Conservation (phyloP, 2,113 vertebrate genomes). For the Calcarius ornatus region DNA sequence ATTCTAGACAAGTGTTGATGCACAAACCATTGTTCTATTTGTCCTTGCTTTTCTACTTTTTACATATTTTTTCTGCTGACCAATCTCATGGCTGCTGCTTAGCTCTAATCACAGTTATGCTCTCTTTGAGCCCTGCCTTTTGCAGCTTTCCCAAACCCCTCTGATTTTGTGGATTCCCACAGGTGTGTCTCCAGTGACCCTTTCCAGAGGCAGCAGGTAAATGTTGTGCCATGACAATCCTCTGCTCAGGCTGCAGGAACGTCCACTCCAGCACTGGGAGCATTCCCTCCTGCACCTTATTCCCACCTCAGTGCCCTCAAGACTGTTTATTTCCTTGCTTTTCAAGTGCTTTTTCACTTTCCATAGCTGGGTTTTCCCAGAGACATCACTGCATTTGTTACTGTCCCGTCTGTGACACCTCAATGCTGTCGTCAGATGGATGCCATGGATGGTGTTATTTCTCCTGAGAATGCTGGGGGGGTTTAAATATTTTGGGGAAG, state of each 20-base stretch:
- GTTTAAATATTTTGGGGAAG: not conserved
- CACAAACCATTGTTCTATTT: too few species aligned
- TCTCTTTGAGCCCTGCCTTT: too few species aligned
- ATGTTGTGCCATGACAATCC: fast-evolving
- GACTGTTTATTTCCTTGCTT: fast-evolving
- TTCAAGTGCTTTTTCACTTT: fast-evolving
- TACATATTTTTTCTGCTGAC: too few species aligned
- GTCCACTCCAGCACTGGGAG: fast-evolving
- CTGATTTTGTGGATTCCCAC: too few species aligned
- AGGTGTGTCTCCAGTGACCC: fast-evolving
- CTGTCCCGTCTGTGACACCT: not conserved
- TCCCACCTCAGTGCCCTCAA: not conserved
- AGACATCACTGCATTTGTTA: not conserved
- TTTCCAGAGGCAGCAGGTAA: not conserved
- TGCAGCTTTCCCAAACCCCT: too few species aligned
- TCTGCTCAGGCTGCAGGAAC: not conserved
- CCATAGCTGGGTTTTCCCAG: fast-evolving
- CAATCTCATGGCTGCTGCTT: too few species aligned
- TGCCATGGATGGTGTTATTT: not conserved
- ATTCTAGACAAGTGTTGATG: too few species aligned
- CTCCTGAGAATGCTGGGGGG: fast-evolving
- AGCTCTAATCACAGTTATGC: too few species aligned
- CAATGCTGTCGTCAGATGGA: fast-evolving
- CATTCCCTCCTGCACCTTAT: not conserved
- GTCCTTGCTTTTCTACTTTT: too few species aligned